Conservation (phyloP, 64 coral and sea anemone genomes). For the Actinia tenebrosa region DNA sequence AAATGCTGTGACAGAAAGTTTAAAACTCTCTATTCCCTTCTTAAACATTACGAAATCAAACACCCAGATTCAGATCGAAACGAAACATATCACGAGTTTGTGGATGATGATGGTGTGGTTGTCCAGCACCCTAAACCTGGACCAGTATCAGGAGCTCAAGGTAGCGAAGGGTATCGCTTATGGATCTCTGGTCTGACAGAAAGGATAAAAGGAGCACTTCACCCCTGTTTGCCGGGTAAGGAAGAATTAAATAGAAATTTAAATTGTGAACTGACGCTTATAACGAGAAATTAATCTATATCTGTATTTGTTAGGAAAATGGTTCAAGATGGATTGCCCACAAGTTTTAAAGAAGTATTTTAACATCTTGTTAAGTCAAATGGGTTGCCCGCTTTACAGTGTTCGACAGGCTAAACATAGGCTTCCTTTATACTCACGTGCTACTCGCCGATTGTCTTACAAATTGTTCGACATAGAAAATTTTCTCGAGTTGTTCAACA, state of each 20-base stretch:
- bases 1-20: neutral
- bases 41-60: neutral
- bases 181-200: conserved; percentile 2
- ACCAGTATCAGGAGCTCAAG: neutral
- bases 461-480: conserved; percentile 10
- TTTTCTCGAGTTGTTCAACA: conserved; percentile 21
- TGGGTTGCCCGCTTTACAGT: neutral
- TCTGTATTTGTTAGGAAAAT: conserved; percentile 10
- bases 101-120: neutral
- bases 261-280: neutral
- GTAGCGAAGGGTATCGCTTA: neutral
- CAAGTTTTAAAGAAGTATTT: conserved; percentile 13
- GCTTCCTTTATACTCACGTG: neutral
- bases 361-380: neutral
- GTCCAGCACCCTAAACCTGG: neutral
- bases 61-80: neutral
- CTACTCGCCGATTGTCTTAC: conserved; percentile 13
- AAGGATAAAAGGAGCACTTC: neutral
- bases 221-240: conserved; percentile 1
- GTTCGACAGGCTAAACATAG: neutral
- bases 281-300: neutral
- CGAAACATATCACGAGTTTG: neutral
- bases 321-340: conserved; percentile 21
- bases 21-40: neutral
- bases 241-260: neutral